Evolutionary conservation across 2,888 invertebrate species (phyloP), one percentile per base, ranked within the genome.

Genomic region (Luperina testacea): DNA sequence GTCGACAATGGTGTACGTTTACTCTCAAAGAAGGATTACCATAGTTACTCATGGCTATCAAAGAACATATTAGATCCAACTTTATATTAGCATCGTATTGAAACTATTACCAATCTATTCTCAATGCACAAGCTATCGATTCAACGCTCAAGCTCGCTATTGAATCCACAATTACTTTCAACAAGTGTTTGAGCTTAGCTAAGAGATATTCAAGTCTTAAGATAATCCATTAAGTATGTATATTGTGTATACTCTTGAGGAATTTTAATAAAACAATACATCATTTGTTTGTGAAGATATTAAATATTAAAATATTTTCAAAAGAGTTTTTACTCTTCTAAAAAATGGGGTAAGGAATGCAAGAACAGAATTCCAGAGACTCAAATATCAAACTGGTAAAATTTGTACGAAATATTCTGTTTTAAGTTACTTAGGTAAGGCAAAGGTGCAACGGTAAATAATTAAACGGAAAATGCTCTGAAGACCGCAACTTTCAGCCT

Each of bases 101-200:
- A 45, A 80, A 69, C 80, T 65, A 70, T 48, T 61, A 69, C 24
- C 61, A 76, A 77, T 82, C 42, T 51, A 72, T 77, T 72, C 72
- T 65, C 17, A 65, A 61, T 42, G 17, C n/a, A 48, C 38, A 61
- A 45, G 17, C 45, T 69, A 69, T 64, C 42, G 7, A 57, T 64
- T 17, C 4, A 24, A 45, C 51, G 73, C 59, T 67, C 32, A 17
- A 63, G 59, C 51, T 74, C 15, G 32, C 42, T 45, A 38, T 70
- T 63, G 53, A 70, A 64, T 82, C 6, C 17, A 65, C 59, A 75
- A 81, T 72, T 64, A 74, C 59, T 74, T 72, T 71, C 65, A 73
- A 73, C 63, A 82, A 71, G 82, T 71, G 73, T 71, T 67, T 70
- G 72, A 71, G 61, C 24, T 65, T 38, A 8, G 32, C 57, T 51